phyloP scores from a whole-genome alignment of 1,140 invertebrate genomes.

The Saxidomus purpurata region DNA sequence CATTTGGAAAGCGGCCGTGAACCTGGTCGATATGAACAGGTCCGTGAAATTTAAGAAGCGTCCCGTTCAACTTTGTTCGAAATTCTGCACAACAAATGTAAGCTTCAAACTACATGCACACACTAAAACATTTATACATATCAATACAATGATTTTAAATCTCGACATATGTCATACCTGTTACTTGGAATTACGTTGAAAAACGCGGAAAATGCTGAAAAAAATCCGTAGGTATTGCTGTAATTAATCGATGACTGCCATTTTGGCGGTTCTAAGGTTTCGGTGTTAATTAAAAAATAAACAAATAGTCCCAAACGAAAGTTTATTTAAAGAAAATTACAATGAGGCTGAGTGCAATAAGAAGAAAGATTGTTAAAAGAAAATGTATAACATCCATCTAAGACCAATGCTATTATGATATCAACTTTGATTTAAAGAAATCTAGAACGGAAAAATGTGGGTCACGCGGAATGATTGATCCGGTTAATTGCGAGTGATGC shows the following conservation, averaged over 20 bases:
- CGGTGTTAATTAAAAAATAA: slow-evolving; percentile 45
- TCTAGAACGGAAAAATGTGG: background rate
- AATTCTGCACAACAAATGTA: background rate
- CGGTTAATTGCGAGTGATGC: slow-evolving; percentile 39
- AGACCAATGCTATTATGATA: too few relatives aligned
- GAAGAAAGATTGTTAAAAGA: too few relatives aligned
- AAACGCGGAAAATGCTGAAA: background rate
- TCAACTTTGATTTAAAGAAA: too few relatives aligned
- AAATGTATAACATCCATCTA: too few relatives aligned
- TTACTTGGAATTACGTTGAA: background rate
- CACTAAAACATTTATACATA: background rate
- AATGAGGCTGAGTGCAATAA: too few relatives aligned
- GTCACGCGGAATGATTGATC: slow-evolving; percentile 38
- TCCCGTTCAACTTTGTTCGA: slow-evolving; percentile 50
- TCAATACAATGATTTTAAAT: background rate
- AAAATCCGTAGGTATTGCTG: background rate
- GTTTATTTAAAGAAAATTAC: too few relatives aligned
- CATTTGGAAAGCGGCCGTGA: background rate
- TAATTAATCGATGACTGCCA: slow-evolving; percentile 62
- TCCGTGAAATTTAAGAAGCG: slow-evolving; percentile 44
- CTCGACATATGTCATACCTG: background rate
- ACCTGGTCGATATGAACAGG: background rate
- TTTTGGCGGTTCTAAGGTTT: slow-evolving; percentile 59
- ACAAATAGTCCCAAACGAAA: slow-evolving; percentile 30
- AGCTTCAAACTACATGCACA: background rate